Percentiles rank a stretch among this genome's conserved stretches.
phyloP scores from a whole-genome alignment of 2,113 vertebrate genomes.

The Planiliza haematocheilus region DNA sequence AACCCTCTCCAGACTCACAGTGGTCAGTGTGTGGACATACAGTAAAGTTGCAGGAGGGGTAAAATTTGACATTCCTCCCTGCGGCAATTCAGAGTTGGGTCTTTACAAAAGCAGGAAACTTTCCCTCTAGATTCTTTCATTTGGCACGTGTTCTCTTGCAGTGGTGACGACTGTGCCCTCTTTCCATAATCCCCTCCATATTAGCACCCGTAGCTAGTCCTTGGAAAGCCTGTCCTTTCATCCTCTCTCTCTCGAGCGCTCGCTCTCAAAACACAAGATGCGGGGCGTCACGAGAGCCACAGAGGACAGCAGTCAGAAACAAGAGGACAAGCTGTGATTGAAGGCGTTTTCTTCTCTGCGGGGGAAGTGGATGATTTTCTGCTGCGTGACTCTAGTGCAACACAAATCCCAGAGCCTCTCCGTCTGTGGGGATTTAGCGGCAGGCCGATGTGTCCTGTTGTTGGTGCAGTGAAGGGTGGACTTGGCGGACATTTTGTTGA shows the following conservation, averaged over 20 bases:
- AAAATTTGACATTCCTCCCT: conserved; percentile 28
- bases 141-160: conserved; percentile 58
- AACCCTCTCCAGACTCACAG: conserved; percentile 60
- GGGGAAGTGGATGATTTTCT: conserved; percentile 11
- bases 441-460: conserved; percentile 30
- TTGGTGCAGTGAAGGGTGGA: conserved; percentile 45
- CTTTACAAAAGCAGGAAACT: conserved; percentile 40
- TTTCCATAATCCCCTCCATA: conserved; percentile 57
- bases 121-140: conserved; percentile 34
- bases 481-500: conserved; percentile 58
- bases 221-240: conserved; percentile 48
- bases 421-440: conserved; percentile 48
- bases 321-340: conserved; percentile 22
- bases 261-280: conserved; percentile 42
- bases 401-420: conserved; percentile 49
- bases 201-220: conserved; percentile 53
- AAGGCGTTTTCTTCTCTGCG: conserved; percentile 34
- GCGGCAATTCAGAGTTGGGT: conserved; percentile 36
- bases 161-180: conserved; percentile 44
- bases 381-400: conserved; percentile 34
- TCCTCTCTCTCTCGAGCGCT: conserved; percentile 35
- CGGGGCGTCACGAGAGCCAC: conserved; percentile 24
- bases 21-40: conserved; percentile 49
- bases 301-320: conserved; percentile 43
- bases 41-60: conserved; percentile 29